These are phyloP conservation scores for Paramacrobiotus metropolitanus DNA, from an alignment of 1,140 invertebrate species.

Conservation along the genomic window DNA sequence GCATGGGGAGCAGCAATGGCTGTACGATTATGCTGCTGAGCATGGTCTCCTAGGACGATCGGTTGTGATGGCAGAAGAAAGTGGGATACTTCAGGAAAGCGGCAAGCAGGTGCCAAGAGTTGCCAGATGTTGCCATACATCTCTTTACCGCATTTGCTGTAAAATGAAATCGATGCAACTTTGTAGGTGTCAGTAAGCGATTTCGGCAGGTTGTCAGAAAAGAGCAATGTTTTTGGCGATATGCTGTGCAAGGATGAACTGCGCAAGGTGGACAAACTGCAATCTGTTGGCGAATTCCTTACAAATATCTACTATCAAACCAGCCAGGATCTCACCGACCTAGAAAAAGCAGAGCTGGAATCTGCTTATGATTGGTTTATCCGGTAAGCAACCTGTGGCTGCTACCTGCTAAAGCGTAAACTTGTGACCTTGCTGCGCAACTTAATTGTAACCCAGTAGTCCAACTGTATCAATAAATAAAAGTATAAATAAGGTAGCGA, in stretches of 20 bases:
- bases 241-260: too few relatives aligned
- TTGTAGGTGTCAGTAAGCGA: background rate
- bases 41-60: background rate
- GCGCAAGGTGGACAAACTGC: background rate
- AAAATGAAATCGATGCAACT: background rate
- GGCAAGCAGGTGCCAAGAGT: background rate
- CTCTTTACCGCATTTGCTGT: background rate
- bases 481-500: too few relatives aligned
- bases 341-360: too few relatives aligned
- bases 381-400: too few relatives aligned
- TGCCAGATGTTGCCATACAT: background rate
- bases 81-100: background rate
- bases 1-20: constrained; percentile 38
- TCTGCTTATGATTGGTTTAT: too few relatives aligned
- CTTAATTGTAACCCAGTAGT: too few relatives aligned
- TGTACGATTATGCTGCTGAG: background rate
- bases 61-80: background rate
- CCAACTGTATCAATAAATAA: too few relatives aligned
- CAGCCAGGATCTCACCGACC: too few relatives aligned
- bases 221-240: background rate
- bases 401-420: too few relatives aligned
- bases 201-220: background rate
- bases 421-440: too few relatives aligned
- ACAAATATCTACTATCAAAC: too few relatives aligned
- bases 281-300: too few relatives aligned